Evolutionary conservation across 1,140 invertebrate species (phyloP), one percentile per base, ranked within the genome.

Genomic region (Geopemphigus sp.): DNA sequence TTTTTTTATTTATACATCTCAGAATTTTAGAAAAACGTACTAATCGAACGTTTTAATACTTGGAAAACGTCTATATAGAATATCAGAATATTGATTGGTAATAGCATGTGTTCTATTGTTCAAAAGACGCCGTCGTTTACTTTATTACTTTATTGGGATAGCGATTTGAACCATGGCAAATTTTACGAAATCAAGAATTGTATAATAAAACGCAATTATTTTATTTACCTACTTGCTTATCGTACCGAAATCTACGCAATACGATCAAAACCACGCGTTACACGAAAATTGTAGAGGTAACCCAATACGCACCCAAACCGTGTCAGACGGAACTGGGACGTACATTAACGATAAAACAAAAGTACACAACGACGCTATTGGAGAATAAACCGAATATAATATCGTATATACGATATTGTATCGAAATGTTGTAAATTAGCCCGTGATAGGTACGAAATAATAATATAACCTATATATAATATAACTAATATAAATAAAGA

Each of bases 41-140:
- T 29, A 72, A 72, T 72, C 47, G 26, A 72, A 54, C 19, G 47
- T n/a, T 29, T 4, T 39, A 39, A 39, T 39, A 72, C 68, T 22
- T 72, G 68, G 47, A 72, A 70, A 72, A 70, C 32, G 64, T 24
- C 22, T 24, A 47, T 24, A 68, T 68, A n/a, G 8, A 68, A 47
- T 24, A 68, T 68, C 45, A n/a, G 39, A 68, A 24, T 68, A 24
- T 68, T 17, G 3, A 39, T 39, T 4, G 3, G 8, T 50, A 68
- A 50, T 26, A n/a, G 14, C 64, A 68, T 68, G 45, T 50, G 45
- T 68, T 68, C 39, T 50, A 50, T 10, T 19, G 12, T 68, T 17
- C 24, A 26, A 24, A 68, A 68, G 19, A n/a, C 66, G 32, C 22
- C 22, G 5, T n/a, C 8, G n/a, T 50, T 17, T 1, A 1, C 1